Base-by-base conservation (phyloP, 37 sponge, comb jelly and placozoan species). In the Lycopodina hypogea region DNA sequence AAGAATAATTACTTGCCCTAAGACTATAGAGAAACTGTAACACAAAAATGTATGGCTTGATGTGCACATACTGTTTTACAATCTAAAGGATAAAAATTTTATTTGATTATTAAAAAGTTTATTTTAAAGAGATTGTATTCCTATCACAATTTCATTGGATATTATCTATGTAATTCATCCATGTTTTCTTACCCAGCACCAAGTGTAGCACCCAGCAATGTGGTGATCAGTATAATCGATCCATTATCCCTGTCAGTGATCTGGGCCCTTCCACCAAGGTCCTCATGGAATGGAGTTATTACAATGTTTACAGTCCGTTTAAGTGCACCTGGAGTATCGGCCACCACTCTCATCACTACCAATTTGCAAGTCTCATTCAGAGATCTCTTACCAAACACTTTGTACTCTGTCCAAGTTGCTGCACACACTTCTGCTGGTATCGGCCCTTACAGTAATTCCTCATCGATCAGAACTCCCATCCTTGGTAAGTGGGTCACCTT, bases 231-330 rank as follows among this genome's bases (percentile, higher is more conserved):
- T 3, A 12, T 38, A 0, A 42, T 42, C 0, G 21, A 33, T 15
- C 30, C 72, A 35, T 70, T 50, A 3, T 33, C 71, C 9, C 17
- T 77, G 21, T 52, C 53, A 2, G 15, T 84, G n/a, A 61, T 23
- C 29, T 84, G 84, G 84, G 21, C 69, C 4, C 72, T 50, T 24
- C 78, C 78, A 7, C n/a, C 72, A 33, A 21, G 29, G 0, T 38
- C 32, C 21, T 35, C 69, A 29, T n/a, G 63, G 38, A 84, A 84
- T 60, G 84, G 84, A 30, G 50, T 84, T 37, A 45, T 84, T 22
- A 29, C 70, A 29, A 71, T 71, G 19, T 84, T 71, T 37, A 45
- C 21, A 23, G 23, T 78, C 67, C 48, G n/a, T 2, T 59, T 74
- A 4, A 24, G 51, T 42, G 41, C 12, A 21, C n/a, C 38, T 36